A percentile compares a stretch with the other conserved stretches of the same genome.
Conservation (phyloP, 2,888 invertebrate species). For the Ctena decussata region DNA sequence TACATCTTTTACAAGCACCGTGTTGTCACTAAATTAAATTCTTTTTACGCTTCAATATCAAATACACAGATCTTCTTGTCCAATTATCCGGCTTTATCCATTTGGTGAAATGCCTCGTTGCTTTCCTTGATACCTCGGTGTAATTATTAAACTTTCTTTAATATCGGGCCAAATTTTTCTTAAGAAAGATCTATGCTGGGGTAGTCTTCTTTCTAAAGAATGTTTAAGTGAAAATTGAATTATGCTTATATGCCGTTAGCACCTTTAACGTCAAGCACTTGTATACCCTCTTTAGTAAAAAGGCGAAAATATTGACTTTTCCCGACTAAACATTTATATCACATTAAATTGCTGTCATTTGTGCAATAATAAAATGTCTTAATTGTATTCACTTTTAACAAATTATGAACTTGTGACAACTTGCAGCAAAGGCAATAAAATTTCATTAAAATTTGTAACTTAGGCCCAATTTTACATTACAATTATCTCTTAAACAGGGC, state of each 20-base stretch:
- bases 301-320: slow-evolving; percentile 1
- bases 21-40: background rate
- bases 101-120: background rate
- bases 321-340: background rate
- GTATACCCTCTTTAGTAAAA: background rate
- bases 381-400: background rate
- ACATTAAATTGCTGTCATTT: slow-evolving; percentile 8
- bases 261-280: background rate
- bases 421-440: background rate
- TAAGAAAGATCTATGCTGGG: slow-evolving; percentile 4
- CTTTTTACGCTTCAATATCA: slow-evolving; percentile 1
- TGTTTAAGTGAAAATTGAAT: slow-evolving; percentile 5
- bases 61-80: background rate
- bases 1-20: background rate
- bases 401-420: background rate
- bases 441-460: too few species aligned
- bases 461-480: too few species aligned
- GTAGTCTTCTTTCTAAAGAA: background rate
- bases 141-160: slow-evolving; percentile 9
- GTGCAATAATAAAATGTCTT: background rate
- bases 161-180: background rate
- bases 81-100: background rate
- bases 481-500: too few species aligned
- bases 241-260: background rate
- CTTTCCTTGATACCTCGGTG: background rate